A percentile compares a stretch with the other conserved stretches of the same genome.
Evolutionary conservation across 2,888 invertebrate genomes (phyloP).

Genomic region (Boloria selene): DNA sequence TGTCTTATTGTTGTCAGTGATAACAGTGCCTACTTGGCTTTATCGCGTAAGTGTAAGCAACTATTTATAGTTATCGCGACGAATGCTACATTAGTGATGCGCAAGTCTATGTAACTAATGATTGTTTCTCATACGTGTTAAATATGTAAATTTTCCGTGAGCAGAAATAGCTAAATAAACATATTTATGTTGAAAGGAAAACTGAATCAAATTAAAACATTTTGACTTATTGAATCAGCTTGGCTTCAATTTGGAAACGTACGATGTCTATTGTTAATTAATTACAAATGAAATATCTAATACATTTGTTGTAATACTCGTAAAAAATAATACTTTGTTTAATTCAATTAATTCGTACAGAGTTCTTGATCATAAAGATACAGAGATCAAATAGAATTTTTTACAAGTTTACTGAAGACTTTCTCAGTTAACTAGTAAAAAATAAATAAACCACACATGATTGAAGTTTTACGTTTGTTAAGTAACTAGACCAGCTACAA

Average conservation of each 20-base stretch:
- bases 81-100: slow-evolving; percentile 41
- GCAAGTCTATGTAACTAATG: slow-evolving; percentile 36
- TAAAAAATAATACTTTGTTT: too few species aligned
- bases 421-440: neutral
- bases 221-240: too few species aligned
- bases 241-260: too few species aligned
- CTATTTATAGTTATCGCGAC: slow-evolving; percentile 61
- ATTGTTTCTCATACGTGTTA: slow-evolving; percentile 30
- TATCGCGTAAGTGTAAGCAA: slow-evolving; percentile 57
- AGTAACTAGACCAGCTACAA: slow-evolving; percentile 19
- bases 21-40: slow-evolving; percentile 58
- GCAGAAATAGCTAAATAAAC: neutral
- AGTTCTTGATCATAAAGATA: too few species aligned
- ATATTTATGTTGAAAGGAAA: neutral
- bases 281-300: too few species aligned
- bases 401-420: too few species aligned
- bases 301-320: too few species aligned
- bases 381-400: too few species aligned
- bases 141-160: slow-evolving; percentile 36
- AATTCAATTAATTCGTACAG: too few species aligned
- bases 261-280: too few species aligned
- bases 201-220: too few species aligned
- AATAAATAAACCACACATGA: neutral
- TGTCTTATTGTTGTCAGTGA: slow-evolving; percentile 68
- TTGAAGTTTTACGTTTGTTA: slow-evolving; percentile 13